These are phyloP conservation scores for Noctua janthina DNA, from an alignment of 2,888 invertebrate genomes.

Conservation along the genomic window DNA sequence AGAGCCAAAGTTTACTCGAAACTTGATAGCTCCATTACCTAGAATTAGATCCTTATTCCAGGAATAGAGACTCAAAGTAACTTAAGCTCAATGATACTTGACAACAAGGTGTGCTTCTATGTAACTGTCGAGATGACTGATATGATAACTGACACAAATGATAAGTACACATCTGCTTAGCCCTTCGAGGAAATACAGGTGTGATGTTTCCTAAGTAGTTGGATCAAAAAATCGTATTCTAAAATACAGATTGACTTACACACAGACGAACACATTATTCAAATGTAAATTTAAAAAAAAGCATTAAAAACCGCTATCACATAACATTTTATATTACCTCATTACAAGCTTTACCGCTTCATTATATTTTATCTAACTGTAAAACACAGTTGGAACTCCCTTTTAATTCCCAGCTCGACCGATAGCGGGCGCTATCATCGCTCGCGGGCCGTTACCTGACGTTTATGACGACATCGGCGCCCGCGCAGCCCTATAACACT, in stretches of 20 bases:
- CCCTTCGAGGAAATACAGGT: neutral
- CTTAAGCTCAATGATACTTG: neutral
- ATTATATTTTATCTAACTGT: slow-evolving; percentile 67
- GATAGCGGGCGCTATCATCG: slow-evolving; percentile 41
- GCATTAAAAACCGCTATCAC: slow-evolving; percentile 10
- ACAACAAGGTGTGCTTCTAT: neutral
- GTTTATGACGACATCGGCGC: slow-evolving; percentile 64
- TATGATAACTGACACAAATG: neutral
- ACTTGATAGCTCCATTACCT: neutral
- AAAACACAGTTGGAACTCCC: slow-evolving; percentile 61
- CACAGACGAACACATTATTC: neutral
- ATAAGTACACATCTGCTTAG: neutral
- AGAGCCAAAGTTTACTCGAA: slow-evolving; percentile 5
- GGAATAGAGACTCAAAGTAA: neutral
- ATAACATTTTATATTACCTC: slow-evolving; percentile 47
- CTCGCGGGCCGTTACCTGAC: slow-evolving; percentile 35
- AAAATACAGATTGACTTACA: neutral
- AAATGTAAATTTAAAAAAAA: slow-evolving; percentile 1
- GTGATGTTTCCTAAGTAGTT: neutral
- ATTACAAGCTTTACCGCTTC: slow-evolving; percentile 61
- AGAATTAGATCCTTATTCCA: neutral
- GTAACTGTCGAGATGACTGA: neutral
- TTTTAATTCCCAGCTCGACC: slow-evolving; percentile 51
- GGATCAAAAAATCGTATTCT: neutral
- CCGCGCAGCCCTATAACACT: slow-evolving; percentile 57